Conservation (phyloP, 2,113 vertebrate species). For the Megaleporinus macrocephalus region DNA sequence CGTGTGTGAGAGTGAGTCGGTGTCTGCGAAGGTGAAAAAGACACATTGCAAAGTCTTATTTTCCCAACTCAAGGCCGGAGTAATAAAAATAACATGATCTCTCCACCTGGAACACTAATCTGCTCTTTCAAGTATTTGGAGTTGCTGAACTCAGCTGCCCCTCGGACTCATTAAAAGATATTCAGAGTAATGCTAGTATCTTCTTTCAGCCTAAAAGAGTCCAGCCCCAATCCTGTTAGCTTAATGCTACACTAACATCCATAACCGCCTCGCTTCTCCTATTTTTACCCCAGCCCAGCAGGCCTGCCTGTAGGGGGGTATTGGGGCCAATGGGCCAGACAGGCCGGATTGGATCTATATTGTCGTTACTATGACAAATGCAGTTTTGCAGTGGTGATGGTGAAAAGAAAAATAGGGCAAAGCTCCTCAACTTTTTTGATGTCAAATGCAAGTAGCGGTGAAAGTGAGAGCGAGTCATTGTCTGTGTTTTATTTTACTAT, state of each 20-base stretch:
- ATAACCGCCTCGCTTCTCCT: slow-evolving; percentile 42
- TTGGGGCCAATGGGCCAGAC: slow-evolving; percentile 6
- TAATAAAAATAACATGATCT: neutral
- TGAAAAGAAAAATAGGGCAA: neutral
- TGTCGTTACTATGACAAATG: neutral
- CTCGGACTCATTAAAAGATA: too few species aligned
- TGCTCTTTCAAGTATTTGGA: neutral
- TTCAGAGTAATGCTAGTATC: neutral
- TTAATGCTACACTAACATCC: neutral
- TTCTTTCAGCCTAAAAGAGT: neutral
- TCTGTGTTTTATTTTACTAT: too few species aligned
- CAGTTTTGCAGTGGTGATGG: neutral
- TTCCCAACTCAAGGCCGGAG: too few species aligned
- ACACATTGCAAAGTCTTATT: neutral
- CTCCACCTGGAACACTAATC: neutral
- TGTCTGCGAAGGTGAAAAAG: neutral
- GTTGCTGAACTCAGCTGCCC: neutral
- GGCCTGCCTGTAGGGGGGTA: slow-evolving; percentile 53
- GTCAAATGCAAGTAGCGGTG: neutral
- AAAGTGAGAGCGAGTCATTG: neutral
- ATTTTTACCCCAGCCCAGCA: slow-evolving; percentile 54
- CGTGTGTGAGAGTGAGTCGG: neutral
- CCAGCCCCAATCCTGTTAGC: neutral
- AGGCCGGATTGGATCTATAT: neutral
- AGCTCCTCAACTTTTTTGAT: neutral